Evolutionary conservation across 2,113 vertebrate genomes (phyloP).

Genomic region (Malaclemys terrapin): DNA sequence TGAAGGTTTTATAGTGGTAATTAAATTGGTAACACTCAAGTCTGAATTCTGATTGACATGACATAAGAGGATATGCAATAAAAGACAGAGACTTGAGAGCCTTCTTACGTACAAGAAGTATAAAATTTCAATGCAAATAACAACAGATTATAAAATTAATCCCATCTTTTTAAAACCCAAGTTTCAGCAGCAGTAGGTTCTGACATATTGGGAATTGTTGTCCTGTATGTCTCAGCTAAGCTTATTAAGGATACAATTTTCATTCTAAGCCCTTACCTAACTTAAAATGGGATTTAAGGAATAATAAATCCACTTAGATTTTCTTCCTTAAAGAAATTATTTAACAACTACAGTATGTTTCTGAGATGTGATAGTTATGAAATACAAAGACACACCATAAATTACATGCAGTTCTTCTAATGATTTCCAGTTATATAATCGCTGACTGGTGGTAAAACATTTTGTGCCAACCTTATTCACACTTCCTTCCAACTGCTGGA

Average conservation of each 20-base stretch:
- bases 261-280: conserved; percentile 30
- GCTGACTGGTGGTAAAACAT: conserved; percentile 45
- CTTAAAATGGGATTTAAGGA: conserved; percentile 30
- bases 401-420: conserved; percentile 55
- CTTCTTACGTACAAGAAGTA: conserved; percentile 23
- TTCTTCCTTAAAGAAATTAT: conserved; percentile 19
- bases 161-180: conserved; percentile 9
- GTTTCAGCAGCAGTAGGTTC: conserved; percentile 16
- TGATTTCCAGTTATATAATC: conserved; percentile 62
- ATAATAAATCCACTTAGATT: conserved; percentile 9
- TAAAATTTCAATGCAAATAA: conserved; percentile 55
- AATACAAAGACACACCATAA: conserved; percentile 27
- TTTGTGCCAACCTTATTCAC: conserved; percentile 70
- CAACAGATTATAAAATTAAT: conserved; percentile 61
- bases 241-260: conserved; percentile 35
- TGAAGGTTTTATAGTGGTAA: conserved; percentile 41
- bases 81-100: conserved; percentile 51
- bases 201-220: conserved; percentile 18
- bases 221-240: conserved; percentile 22
- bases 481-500: conserved; percentile 63
- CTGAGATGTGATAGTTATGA: conserved; percentile 36
- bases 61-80: conserved; percentile 46
- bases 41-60: conserved; percentile 36
- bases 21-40: conserved; percentile 33
- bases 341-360: conserved; percentile 28